Evolutionary conservation across 23 tunicate species (phyloP).

Genomic region (Styela clava): DNA sequence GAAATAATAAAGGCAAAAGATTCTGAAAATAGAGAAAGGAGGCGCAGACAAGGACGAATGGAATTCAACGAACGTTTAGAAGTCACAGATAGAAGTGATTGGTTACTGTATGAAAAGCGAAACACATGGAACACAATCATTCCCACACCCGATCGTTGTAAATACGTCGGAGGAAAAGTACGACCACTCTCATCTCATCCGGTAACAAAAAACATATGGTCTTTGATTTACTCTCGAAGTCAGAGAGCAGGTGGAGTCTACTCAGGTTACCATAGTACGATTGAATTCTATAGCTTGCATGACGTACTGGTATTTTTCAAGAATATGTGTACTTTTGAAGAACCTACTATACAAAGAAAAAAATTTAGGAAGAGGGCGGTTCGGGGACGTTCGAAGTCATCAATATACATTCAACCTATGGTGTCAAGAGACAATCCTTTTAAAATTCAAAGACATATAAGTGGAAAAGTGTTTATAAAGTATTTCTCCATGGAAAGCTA

Average conservation of each 20-base stretch:
- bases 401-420: constrained; percentile 18
- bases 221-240: constrained; percentile 22
- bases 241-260: constrained; percentile 40
- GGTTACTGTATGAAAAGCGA: neutral
- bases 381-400: neutral
- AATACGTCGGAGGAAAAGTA: constrained; percentile 28
- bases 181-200: neutral
- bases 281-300: constrained; percentile 23
- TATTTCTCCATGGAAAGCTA: neutral
- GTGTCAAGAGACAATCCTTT: constrained; percentile 35
- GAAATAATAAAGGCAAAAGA: constrained; percentile 8
- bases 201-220: constrained; percentile 39
- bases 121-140: constrained; percentile 22
- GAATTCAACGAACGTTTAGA: neutral
- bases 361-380: neutral
- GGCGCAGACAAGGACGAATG: neutral
- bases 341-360: neutral
- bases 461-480: neutral
- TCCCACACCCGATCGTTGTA: neutral
- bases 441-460: constrained; percentile 30
- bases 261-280: neutral
- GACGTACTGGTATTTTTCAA: constrained; percentile 35
- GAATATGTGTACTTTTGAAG: constrained; percentile 38
- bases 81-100: neutral
- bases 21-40: neutral